These are phyloP conservation scores for Drosophila monieri DNA, from an alignment of 2,888 invertebrate species.

Conservation along the genomic window DNA sequence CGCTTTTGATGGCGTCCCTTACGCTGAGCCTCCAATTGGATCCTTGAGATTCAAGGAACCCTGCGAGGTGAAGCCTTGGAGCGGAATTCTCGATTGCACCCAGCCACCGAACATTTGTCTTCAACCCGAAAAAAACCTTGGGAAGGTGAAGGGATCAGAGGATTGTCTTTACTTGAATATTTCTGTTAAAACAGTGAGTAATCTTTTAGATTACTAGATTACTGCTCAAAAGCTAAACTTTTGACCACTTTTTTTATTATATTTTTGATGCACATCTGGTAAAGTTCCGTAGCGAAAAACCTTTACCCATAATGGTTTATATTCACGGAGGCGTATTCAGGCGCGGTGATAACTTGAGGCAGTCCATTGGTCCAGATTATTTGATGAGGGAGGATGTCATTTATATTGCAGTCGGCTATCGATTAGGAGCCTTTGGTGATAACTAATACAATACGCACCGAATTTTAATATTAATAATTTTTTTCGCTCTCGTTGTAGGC, in stretches of 20 bases:
- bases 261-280: neutral
- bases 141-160: conserved; percentile 69
- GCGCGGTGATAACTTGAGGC: conserved; percentile 67
- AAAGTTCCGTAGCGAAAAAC: conserved; percentile 49
- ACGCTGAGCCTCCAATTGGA: conserved; percentile 67
- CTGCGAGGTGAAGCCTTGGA: conserved; percentile 81
- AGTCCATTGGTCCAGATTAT: conserved; percentile 82
- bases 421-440: conserved; percentile 83
- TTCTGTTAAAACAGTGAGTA: conserved; percentile 59
- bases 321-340: conserved; percentile 63
- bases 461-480: neutral
- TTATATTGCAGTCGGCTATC: conserved; percentile 83
- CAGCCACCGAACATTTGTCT: conserved; percentile 53
- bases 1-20: conserved; percentile 75
- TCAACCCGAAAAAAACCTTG: conserved; percentile 51
- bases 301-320: conserved; percentile 72
- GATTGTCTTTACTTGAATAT: conserved; percentile 78
- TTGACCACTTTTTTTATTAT: no score
- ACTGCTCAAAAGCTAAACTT: no score
- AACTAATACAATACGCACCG: no score
- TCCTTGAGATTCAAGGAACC: conserved; percentile 78
- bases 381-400: conserved; percentile 83
- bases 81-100: conserved; percentile 64
- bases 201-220: neutral
- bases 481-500: conserved; percentile 70